Percentiles rank a stretch among this genome's conserved stretches.
These are phyloP conservation scores for Steinernema hermaphroditum DNA, from an alignment of 2,888 invertebrate species.

Conservation along the genomic window DNA sequence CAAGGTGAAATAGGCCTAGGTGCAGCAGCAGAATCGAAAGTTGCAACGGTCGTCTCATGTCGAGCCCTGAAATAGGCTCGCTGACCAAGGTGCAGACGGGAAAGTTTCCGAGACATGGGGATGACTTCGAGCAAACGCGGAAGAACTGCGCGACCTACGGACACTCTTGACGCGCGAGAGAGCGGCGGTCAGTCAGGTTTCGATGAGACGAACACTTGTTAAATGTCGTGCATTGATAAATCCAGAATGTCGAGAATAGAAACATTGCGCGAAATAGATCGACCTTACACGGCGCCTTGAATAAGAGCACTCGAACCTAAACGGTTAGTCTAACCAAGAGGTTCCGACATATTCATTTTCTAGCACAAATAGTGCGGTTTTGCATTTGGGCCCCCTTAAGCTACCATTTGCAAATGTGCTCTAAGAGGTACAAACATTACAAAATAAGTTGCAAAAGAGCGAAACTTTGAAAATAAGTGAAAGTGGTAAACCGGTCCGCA, in stretches of 20 bases:
- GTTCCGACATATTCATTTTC: too few relatives aligned
- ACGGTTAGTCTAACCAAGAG: too few relatives aligned
- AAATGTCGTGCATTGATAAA: slow-evolving; percentile 25
- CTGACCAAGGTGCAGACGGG: neutral
- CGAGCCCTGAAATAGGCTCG: neutral
- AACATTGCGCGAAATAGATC: slow-evolving; percentile 30
- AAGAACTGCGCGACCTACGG: slow-evolving; percentile 11
- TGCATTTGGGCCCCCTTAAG: too few relatives aligned
- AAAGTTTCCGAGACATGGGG: neutral
- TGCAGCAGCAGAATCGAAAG: neutral
- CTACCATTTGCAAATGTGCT: too few relatives aligned
- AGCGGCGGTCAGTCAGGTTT: slow-evolving; percentile 27
- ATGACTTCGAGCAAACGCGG: neutral
- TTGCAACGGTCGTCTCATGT: neutral
- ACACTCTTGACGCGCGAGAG: slow-evolving; percentile 19
- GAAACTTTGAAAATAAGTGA: too few relatives aligned
- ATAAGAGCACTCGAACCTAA: neutral
- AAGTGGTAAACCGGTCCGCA: slow-evolving; percentile 15
- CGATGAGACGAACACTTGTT: slow-evolving; percentile 30
- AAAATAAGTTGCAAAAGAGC: too few relatives aligned
- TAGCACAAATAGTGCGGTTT: too few relatives aligned
- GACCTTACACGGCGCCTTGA: neutral
- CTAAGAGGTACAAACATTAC: too few relatives aligned
- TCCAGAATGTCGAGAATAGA: slow-evolving; percentile 30
- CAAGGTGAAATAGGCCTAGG: neutral